A percentile compares a stretch with the other conserved stretches of the same genome.
Conservation (phyloP, 2,113 vertebrate genomes). For the Oreocharis arfaki region DNA sequence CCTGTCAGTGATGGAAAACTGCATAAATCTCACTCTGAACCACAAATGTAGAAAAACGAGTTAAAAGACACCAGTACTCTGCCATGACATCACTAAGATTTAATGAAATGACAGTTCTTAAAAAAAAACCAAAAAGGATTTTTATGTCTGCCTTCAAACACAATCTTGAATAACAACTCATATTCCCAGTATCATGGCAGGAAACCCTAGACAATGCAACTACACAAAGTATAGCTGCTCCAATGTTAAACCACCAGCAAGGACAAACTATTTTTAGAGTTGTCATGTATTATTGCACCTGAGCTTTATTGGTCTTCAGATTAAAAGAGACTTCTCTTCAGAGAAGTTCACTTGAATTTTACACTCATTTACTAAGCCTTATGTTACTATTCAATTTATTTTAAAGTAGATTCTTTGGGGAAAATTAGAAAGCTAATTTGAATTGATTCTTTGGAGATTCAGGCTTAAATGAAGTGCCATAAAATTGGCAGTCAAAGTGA, state of each 20-base stretch:
- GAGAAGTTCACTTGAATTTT: conserved; percentile 72
- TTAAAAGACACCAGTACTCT: neutral
- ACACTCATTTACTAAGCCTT: conserved; percentile 67
- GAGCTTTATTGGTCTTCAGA: conserved; percentile 72
- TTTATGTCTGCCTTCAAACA: neutral
- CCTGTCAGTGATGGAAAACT: neutral
- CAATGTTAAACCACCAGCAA: conserved; percentile 56
- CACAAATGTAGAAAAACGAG: neutral
- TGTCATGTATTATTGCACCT: conserved; percentile 58
- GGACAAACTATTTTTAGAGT: conserved; percentile 74
- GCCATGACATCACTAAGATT: neutral
- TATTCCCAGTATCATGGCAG: neutral
- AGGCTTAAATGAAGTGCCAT: conserved; percentile 72
- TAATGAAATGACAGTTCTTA: neutral
- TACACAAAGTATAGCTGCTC: conserved; percentile 32
- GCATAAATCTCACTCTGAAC: neutral
- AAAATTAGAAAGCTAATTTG: conserved; percentile 78
- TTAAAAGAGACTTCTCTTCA: conserved; percentile 69
- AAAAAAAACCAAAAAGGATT: neutral
- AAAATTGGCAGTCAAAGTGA: conserved; percentile 71
- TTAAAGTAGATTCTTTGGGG: conserved; percentile 74
- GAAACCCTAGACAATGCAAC: conserved; percentile 16
- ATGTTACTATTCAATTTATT: conserved; percentile 74
- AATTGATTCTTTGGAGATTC: conserved; percentile 78
- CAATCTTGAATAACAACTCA: neutral